phyloP scores from a whole-genome alignment of 2,888 invertebrate genomes.

The Prenolepis imparis region DNA sequence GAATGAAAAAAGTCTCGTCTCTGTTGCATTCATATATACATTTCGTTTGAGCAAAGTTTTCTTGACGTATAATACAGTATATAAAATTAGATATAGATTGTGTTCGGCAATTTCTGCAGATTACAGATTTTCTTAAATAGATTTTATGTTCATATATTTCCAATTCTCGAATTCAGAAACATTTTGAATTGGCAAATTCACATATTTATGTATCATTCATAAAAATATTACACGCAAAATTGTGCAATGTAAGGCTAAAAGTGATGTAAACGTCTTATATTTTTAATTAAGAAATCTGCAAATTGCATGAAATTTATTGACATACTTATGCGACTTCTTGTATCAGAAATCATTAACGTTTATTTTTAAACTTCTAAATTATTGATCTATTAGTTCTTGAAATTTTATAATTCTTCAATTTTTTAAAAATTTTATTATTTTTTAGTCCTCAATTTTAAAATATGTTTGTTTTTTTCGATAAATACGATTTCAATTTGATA shows the following conservation, averaged over 20 bases:
- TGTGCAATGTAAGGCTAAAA: conserved; percentile 6
- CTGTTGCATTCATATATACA: background rate
- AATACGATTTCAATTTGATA: background rate
- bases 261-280: conserved; percentile 10
- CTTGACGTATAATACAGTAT: background rate
- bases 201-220: background rate
- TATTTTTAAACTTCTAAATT: background rate
- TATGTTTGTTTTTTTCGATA: background rate
- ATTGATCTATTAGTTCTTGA: background rate
- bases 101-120: background rate
- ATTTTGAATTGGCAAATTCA: background rate
- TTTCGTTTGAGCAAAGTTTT: background rate
- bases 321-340: background rate
- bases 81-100: background rate
- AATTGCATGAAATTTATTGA: conserved; percentile 24
- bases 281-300: conserved; percentile 28
- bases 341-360: background rate
- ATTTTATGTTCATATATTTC: conserved; percentile 11
- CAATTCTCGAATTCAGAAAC: conserved; percentile 13
- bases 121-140: conserved; percentile 1
- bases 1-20: background rate
- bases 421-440: background rate
- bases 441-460: background rate
- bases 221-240: conserved; percentile 29
- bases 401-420: background rate